phyloP scores from a whole-genome alignment of 2,113 vertebrate species.

The Machaerirhynchus nigripectus region DNA sequence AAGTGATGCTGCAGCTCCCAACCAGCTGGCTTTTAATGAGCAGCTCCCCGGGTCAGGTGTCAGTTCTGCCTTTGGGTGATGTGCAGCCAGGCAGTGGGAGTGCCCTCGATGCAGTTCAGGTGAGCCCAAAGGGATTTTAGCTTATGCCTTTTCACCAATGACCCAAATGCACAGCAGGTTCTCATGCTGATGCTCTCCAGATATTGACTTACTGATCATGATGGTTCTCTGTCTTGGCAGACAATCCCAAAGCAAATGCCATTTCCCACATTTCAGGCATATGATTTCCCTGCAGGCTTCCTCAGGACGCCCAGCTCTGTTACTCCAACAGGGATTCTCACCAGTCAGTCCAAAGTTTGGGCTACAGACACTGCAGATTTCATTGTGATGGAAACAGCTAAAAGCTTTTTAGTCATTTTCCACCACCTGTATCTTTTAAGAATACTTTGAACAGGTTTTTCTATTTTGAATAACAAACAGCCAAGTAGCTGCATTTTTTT shows the following conservation, averaged over 20 bases:
- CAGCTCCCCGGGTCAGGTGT: neutral
- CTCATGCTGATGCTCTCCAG: neutral
- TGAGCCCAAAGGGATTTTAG: neutral
- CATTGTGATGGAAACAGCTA: neutral
- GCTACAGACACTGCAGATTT: neutral
- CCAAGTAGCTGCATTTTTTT: neutral
- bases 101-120: fast-evolving
- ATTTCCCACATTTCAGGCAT: neutral
- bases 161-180: neutral
- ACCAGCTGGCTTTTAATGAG: neutral
- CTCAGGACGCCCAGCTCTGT: neutral
- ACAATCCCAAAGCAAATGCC: neutral
- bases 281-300: neutral
- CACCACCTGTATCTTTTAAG: neutral
- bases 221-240: neutral
- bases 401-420: neutral
- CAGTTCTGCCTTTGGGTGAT: neutral
- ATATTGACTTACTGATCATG: fast-evolving
- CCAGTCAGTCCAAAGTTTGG: neutral
- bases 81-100: neutral
- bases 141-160: neutral
- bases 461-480: neutral
- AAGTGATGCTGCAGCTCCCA: neutral
- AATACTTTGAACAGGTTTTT: neutral
- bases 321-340: neutral